Conservation (phyloP, 2,113 vertebrate species). For the Rana temporaria region DNA sequence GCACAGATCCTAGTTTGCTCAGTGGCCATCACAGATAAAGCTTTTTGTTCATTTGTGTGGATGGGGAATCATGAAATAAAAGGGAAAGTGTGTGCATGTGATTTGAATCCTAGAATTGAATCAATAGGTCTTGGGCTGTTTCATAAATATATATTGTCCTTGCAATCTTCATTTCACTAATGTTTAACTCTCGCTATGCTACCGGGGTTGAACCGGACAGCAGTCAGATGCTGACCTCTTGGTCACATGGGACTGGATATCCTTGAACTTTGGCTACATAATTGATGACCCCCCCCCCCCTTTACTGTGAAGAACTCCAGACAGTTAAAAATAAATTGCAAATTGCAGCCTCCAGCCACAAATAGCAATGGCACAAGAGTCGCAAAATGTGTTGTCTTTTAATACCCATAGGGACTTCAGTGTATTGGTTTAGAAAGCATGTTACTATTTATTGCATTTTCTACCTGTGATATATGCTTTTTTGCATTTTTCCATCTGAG, state of each 20-base stretch:
- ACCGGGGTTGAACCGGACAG: neutral
- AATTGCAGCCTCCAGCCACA: neutral
- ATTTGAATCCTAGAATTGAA: conserved; percentile 77
- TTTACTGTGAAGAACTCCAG: neutral
- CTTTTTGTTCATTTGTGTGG: conserved; percentile 61
- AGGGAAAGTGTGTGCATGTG: conserved; percentile 61
- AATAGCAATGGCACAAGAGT: neutral
- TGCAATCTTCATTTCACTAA: conserved; percentile 41
- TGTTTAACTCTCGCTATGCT: conserved; percentile 5
- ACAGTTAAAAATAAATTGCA: conserved; percentile 13
- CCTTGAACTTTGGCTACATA: neutral
- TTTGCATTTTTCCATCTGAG: too few relatives aligned
- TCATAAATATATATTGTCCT: conserved; percentile 42
- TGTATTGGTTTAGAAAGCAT: neutral
- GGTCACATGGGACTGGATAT: neutral
- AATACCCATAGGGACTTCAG: neutral
- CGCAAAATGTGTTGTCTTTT: neutral
- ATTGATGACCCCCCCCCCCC: neutral
- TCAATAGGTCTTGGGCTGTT: conserved; percentile 44
- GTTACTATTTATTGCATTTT: neutral
- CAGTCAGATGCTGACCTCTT: neutral
- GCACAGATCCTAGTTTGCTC: conserved; percentile 73
- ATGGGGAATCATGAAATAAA: conserved; percentile 64
- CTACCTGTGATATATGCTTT: too few relatives aligned
- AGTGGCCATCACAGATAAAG: conserved; percentile 66